Evolutionary conservation across 2,888 invertebrate genomes (phyloP).

Genomic region (Celastrina argiolus): DNA sequence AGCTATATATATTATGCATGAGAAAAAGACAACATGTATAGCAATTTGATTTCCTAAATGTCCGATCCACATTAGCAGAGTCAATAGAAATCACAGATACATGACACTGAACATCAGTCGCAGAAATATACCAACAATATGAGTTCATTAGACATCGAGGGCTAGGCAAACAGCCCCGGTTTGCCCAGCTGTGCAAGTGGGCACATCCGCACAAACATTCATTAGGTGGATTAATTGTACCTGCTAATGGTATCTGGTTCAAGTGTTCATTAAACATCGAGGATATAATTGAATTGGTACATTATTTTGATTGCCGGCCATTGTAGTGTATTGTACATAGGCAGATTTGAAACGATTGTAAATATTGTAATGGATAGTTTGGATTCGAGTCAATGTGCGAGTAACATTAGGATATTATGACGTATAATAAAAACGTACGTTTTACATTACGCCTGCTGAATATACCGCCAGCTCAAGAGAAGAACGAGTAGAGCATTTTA

Average conservation of each 20-base stretch:
- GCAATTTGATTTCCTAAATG: background rate
- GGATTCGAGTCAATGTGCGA: background rate
- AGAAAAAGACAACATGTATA: too few relatives aligned
- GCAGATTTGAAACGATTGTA: background rate
- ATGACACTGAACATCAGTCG: constrained; percentile 1
- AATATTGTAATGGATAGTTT: background rate
- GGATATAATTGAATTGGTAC: constrained; percentile 4
- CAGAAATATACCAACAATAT: constrained; percentile 41
- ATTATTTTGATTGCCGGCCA: background rate
- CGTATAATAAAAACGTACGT: too few relatives aligned
- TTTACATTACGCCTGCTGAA: too few relatives aligned
- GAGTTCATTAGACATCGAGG: constrained; percentile 65
- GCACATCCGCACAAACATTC: constrained; percentile 64
- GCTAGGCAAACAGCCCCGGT: constrained; percentile 62
- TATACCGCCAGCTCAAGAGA: too few relatives aligned
- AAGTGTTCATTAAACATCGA: constrained; percentile 48
- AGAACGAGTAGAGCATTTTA: too few relatives aligned
- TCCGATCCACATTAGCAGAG: background rate
- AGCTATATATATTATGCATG: too few relatives aligned
- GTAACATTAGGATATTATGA: too few relatives aligned
- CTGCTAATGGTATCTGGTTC: constrained; percentile 56
- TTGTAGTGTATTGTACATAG: background rate
- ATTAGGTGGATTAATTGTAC: constrained; percentile 73
- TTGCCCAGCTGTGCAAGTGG: constrained; percentile 60
- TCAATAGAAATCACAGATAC: background rate